Conservation (phyloP, 2,113 vertebrate species). For the Neogobius melanostomus region DNA sequence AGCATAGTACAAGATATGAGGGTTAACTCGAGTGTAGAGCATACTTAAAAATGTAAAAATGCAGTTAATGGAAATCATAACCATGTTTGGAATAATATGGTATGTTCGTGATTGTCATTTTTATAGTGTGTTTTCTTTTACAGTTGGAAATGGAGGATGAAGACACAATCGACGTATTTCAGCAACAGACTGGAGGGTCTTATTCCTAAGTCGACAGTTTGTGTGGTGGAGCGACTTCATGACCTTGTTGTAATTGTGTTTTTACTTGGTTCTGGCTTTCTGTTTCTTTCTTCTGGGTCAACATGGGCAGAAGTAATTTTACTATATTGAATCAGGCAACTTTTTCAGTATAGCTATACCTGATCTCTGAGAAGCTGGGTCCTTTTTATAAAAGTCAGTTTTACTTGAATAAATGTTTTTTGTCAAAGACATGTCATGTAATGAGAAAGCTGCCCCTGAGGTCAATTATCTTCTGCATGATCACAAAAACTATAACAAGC, state of each 20-base stretch:
- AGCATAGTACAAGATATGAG: too few relatives aligned
- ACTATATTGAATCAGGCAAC: conserved; percentile 5
- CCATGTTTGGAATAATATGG: too few relatives aligned
- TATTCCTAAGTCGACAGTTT: conserved; percentile 53
- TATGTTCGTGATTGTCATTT: background rate
- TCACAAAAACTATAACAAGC: conserved; percentile 30
- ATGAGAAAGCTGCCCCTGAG: conserved; percentile 9
- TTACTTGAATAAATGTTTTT: conserved; percentile 27
- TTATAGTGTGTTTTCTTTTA: conserved; percentile 3
- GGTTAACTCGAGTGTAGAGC: too few relatives aligned
- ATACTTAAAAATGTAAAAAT: too few relatives aligned
- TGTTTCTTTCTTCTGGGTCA: conserved; percentile 10
- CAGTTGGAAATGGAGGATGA: conserved; percentile 82
- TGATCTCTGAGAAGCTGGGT: conserved; percentile 37
- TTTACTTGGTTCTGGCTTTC: conserved; percentile 10
- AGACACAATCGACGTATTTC: conserved; percentile 82
- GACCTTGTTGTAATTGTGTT: conserved; percentile 43
- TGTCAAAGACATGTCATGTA: background rate
- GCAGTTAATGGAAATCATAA: too few relatives aligned
- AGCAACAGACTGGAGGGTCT: conserved; percentile 78
- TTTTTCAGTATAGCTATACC: conserved; percentile 25
- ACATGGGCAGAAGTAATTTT: conserved; percentile 23
- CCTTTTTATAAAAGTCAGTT: conserved; percentile 25
- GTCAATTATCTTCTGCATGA: conserved; percentile 27
- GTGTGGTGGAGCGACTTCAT: conserved; percentile 42